A percentile compares a stretch with the other conserved stretches of the same genome.
These are phyloP conservation scores for Tryphoninae sp. DNA, from an alignment of 2,888 invertebrate species.

Conservation along the genomic window DNA sequence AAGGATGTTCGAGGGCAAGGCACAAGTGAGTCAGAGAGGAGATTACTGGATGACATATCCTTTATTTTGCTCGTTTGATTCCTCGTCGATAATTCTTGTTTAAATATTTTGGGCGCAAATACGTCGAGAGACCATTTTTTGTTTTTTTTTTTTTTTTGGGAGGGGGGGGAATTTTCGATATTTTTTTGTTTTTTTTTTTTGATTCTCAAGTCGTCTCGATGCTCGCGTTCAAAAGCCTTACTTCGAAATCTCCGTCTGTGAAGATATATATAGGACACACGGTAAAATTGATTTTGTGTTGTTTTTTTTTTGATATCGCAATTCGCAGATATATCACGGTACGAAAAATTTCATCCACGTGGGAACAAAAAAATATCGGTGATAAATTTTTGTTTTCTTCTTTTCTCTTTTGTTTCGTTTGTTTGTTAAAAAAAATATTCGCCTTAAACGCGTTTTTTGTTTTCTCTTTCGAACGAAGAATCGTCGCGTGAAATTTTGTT, in stretches of 20 bases:
- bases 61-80: conserved; percentile 48
- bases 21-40: conserved; percentile 77
- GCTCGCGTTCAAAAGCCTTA: conserved; percentile 36
- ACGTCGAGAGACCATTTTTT: conserved; percentile 48
- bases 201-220: conserved; percentile 32
- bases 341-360: conserved; percentile 2
- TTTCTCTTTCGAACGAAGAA: not conserved
- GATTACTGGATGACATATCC: conserved; percentile 65
- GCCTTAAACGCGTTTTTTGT: not conserved
- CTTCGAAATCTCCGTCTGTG: conserved; percentile 35
- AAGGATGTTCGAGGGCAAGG: conserved; percentile 76
- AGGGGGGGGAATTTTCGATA: conserved; percentile 11
- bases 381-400: conserved; percentile 2
- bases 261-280: conserved; percentile 31
- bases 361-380: conserved; percentile 5
- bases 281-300: conserved; percentile 9
- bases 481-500: not conserved
- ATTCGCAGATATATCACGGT: conserved; percentile 11
- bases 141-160: not conserved
- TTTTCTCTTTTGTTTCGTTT: not conserved
- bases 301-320: not conserved
- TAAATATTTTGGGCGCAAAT: conserved; percentile 41
- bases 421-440: conserved; percentile 18
- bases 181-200: conserved; percentile 19
- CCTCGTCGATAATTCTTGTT: conserved; percentile 55